Evolutionary conservation across 2,888 invertebrate genomes (phyloP).

Genomic region (Zhuqinia jingwanae): DNA sequence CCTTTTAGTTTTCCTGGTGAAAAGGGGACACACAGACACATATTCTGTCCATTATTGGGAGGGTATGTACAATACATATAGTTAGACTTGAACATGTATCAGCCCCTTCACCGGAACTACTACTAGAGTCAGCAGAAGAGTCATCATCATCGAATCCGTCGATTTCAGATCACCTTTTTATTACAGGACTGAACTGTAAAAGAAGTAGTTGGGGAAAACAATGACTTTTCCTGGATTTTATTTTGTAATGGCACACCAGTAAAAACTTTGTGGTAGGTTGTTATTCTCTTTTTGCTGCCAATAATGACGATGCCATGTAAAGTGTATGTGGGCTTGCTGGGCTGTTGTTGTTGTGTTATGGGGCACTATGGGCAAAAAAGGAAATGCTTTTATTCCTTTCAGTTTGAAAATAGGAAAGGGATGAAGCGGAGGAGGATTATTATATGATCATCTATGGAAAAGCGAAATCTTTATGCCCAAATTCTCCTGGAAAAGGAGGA

Average conservation of each 20-base stretch:
- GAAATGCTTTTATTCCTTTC: not conserved
- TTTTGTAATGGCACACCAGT: slow-evolving; percentile 36
- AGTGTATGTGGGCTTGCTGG: slow-evolving; percentile 3
- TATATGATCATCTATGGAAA: not conserved
- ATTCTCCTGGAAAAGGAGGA: slow-evolving; percentile 16
- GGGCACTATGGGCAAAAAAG: not conserved
- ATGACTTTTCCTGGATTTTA: slow-evolving; percentile 50
- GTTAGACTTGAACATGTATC: too few relatives aligned
- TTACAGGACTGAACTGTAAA: slow-evolving; percentile 25
- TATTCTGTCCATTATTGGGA: not conserved
- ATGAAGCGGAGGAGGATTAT: not conserved
- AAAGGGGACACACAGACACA: not conserved
- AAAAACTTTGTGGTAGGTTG: slow-evolving; percentile 60
- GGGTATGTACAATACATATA: not conserved
- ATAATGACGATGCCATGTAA: too few relatives aligned
- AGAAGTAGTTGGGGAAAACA: slow-evolving; percentile 47
- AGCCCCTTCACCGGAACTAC: not conserved
- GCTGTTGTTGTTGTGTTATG: not conserved
- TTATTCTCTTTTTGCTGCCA: slow-evolving; percentile 17
- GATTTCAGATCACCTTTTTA: slow-evolving; percentile 47
- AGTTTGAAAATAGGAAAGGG: not conserved
- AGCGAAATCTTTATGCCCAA: too few relatives aligned
- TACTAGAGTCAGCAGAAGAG: not conserved
- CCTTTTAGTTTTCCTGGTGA: not conserved
- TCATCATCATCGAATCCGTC: slow-evolving; percentile 18